Percentiles rank a stretch among this genome's conserved stretches.
These are phyloP conservation scores for Sebastes steindachneri DNA, from an alignment of 2,797 vertebrate species.

Conservation along the genomic window DNA sequence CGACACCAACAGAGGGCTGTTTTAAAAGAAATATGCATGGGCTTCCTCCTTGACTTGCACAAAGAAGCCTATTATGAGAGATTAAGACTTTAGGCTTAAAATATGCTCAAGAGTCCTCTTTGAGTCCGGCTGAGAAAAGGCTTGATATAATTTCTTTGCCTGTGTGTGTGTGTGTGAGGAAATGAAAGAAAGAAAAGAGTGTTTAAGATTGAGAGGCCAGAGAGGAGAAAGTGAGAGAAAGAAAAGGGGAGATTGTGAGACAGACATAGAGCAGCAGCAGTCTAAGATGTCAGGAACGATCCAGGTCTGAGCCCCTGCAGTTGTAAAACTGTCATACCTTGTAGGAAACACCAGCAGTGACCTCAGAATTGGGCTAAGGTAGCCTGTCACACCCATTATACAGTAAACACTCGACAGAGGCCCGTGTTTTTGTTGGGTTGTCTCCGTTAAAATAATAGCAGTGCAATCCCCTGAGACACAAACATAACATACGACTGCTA, in stretches of 20 bases:
- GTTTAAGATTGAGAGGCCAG: constrained; percentile 29
- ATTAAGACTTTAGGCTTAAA: constrained; percentile 69
- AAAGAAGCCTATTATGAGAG: constrained; percentile 71
- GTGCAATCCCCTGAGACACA: constrained; percentile 47
- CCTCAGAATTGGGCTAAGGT: constrained; percentile 64
- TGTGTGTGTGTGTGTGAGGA: constrained; percentile 8
- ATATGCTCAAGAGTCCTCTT: constrained; percentile 68
- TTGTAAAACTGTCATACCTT: constrained; percentile 71
- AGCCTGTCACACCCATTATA: constrained; percentile 75
- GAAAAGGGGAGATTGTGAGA: constrained; percentile 26
- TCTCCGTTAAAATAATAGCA: constrained; percentile 66
- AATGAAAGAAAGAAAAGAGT: constrained; percentile 36
- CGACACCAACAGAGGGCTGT: constrained; percentile 20
- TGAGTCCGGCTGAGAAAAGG: constrained; percentile 44
- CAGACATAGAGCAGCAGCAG: constrained; percentile 51
- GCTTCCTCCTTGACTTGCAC: constrained; percentile 46
- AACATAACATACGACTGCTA: constrained; percentile 67
- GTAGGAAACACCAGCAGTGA: constrained; percentile 72
- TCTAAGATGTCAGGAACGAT: constrained; percentile 67
- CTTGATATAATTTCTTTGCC: constrained; percentile 47
- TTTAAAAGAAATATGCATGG: constrained; percentile 47
- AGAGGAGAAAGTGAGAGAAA: constrained; percentile 35
- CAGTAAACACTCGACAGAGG: constrained; percentile 69
- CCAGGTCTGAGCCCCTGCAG: constrained; percentile 44
- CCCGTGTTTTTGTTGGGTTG: constrained; percentile 70